Conservation (phyloP, 2,888 invertebrate species). For the Blera fallax region DNA sequence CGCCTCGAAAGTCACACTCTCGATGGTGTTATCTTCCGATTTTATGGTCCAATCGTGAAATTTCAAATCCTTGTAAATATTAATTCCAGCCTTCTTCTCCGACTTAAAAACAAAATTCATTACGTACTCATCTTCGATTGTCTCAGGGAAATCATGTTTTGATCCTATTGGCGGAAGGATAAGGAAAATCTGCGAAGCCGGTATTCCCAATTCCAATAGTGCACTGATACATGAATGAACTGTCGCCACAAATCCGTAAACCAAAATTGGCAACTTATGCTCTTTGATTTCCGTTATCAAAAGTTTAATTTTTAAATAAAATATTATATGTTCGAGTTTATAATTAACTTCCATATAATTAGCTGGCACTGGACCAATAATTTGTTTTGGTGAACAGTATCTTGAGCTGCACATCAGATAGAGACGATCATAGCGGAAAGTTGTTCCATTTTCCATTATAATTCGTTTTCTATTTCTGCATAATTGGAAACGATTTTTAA, state of each 20-base stretch:
- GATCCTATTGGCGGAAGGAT: conserved; percentile 71
- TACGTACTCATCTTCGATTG: conserved; percentile 74
- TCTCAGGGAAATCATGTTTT: neutral
- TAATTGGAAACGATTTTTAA: neutral
- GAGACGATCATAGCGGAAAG: conserved; percentile 76
- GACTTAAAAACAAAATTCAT: conserved; percentile 74
- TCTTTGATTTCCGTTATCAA: neutral
- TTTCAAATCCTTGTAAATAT: conserved; percentile 59
- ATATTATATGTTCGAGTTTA: conserved; percentile 77
- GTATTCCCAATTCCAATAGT: conserved; percentile 75
- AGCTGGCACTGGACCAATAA: conserved; percentile 58
- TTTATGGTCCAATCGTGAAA: conserved; percentile 56
- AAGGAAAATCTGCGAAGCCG: conserved; percentile 65
- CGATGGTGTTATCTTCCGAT: conserved; percentile 51
- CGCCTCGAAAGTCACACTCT: conserved; percentile 72
- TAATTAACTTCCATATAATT: conserved; percentile 77
- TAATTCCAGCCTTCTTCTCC: conserved; percentile 75
- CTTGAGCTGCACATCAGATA: conserved; percentile 74
- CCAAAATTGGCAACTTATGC: conserved; percentile 66
- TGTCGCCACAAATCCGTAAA: conserved; percentile 75
- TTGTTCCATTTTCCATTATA: conserved; percentile 73
- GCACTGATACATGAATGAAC: conserved; percentile 77
- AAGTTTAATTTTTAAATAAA: conserved; percentile 76
- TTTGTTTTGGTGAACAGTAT: conserved; percentile 73
- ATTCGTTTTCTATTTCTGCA: conserved; percentile 73